Percentiles rank a stretch among this genome's conserved stretches.
phyloP scores from a whole-genome alignment of 2,113 vertebrate species.

The Callipepla californica region DNA sequence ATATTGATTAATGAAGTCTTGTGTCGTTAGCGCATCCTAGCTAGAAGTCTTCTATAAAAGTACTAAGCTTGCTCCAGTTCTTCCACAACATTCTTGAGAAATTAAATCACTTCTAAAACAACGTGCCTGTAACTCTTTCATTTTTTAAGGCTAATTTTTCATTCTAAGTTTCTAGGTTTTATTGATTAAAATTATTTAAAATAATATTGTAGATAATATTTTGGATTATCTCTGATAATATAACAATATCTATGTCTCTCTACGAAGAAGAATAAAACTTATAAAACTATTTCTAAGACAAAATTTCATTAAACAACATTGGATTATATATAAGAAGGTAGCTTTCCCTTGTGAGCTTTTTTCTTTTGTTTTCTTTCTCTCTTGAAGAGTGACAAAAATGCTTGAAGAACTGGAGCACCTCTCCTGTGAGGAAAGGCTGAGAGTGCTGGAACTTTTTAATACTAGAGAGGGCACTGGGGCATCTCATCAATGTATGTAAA shows the following conservation, averaged over 20 bases:
- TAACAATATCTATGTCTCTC: background rate
- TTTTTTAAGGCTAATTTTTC: background rate
- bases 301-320: background rate
- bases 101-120: background rate
- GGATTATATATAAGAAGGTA: background rate
- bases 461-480: background rate
- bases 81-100: background rate
- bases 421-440: background rate
- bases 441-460: background rate
- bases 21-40: background rate
- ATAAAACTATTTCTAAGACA: background rate
- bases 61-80: background rate
- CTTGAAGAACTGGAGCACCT: background rate
- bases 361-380: background rate
- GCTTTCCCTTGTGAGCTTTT: background rate
- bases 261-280: background rate
- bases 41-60: background rate
- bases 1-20: background rate
- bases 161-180: background rate
- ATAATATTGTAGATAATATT: background rate
- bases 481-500: background rate
- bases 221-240: background rate
- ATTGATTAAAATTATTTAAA: background rate
- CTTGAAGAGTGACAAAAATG: background rate
- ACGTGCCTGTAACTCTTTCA: fast-evolving